A percentile compares a stretch with the other conserved stretches of the same genome.
These are phyloP conservation scores for Megalurothrips usitatus DNA, from an alignment of 2,888 invertebrate species.

Conservation along the genomic window DNA sequence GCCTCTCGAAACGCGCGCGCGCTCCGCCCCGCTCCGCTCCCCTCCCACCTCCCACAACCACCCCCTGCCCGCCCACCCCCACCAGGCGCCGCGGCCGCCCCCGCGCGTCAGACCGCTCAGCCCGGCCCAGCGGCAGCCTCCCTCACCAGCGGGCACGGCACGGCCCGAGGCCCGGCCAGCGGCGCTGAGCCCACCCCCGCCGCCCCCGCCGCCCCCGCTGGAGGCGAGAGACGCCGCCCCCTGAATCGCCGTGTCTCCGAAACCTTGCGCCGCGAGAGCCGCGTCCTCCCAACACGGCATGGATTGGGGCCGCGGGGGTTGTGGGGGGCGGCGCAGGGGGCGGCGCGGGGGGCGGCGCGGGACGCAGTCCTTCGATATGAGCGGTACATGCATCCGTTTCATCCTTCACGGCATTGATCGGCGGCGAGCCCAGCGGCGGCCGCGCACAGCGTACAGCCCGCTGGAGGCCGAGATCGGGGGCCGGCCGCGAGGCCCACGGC, in stretches of 20 bases:
- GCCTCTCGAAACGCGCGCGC: not conserved
- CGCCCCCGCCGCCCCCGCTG: not conserved
- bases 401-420: conserved; percentile 8
- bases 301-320: not conserved
- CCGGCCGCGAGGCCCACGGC: no score
- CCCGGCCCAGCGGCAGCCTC: no score
- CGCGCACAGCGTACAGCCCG: no score
- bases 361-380: not conserved
- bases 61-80: not conserved
- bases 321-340: no score
- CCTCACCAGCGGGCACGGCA: no score
- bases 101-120: not conserved
- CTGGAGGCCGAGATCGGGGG: no score
- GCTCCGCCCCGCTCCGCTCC: not conserved
- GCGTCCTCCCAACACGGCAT: not conserved
- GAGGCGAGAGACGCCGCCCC: not conserved
- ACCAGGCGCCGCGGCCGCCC: not conserved
- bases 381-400: not conserved
- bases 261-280: not conserved
- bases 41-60: not conserved
- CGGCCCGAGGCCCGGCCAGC: not conserved
- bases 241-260: not conserved
- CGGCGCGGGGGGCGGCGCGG: not conserved
- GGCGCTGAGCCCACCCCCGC: not conserved
- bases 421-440: not conserved